phyloP scores from a whole-genome alignment of 2,113 vertebrate species.

The Canis aureus region DNA sequence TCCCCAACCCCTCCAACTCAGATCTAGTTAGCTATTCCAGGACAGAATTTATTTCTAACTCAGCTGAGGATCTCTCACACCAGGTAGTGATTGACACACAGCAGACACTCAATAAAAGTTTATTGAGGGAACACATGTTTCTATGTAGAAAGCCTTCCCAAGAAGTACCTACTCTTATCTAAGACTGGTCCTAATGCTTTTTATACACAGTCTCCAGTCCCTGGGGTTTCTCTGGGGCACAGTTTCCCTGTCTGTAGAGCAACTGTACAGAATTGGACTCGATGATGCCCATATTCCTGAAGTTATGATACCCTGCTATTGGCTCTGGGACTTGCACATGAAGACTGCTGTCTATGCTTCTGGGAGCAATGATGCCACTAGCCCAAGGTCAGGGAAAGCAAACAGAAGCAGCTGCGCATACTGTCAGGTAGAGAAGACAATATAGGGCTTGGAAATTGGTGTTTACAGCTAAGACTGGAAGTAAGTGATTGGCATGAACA shows the following conservation, averaged over 20 bases:
- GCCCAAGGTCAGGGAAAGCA: background rate
- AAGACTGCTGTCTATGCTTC: background rate
- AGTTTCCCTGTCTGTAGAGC: background rate
- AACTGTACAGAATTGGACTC: rapidly evolving
- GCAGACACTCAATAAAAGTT: background rate
- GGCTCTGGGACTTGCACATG: background rate
- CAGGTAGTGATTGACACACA: too few species aligned
- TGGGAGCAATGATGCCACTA: too few species aligned
- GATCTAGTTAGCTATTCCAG: background rate
- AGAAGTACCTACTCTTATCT: background rate
- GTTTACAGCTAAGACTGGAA: background rate
- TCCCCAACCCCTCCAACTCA: background rate
- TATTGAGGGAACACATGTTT: background rate
- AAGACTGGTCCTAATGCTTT: background rate
- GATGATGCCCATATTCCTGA: background rate
- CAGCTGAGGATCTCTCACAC: background rate
- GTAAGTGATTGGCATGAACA: background rate
- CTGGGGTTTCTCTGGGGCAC: background rate
- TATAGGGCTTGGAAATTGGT: background rate
- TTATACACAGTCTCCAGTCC: background rate
- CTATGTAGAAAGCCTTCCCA: background rate
- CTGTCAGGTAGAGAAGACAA: background rate
- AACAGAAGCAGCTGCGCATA: background rate
- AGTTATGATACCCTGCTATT: background rate
- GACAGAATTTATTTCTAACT: background rate